These are phyloP conservation scores for Antechinus flavipes DNA, from an alignment of 2,113 vertebrate genomes.

Conservation along the genomic window DNA sequence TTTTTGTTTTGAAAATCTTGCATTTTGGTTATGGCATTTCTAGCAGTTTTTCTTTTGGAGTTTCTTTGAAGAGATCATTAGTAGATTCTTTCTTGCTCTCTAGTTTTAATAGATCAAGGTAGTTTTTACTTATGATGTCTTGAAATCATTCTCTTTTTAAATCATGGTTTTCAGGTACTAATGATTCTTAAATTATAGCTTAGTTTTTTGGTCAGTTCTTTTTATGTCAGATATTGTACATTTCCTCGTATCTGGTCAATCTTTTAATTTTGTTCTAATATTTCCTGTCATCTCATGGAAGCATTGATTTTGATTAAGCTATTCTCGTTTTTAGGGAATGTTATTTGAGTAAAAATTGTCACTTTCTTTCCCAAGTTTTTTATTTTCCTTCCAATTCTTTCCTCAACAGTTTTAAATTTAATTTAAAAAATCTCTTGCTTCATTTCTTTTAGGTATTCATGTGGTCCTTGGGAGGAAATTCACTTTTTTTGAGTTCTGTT, in stretches of 20 bases:
- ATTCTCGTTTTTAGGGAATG: background rate
- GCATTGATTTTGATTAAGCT: background rate
- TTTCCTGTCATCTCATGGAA: background rate
- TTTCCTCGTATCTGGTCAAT: background rate
- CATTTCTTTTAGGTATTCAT: background rate
- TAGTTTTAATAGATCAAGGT: background rate
- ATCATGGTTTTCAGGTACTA: background rate
- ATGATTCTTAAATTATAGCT: background rate
- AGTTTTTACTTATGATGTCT: background rate
- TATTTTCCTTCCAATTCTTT: background rate
- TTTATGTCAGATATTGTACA: background rate
- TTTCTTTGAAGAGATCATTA: background rate
- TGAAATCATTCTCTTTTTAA: background rate
- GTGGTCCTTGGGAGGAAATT: background rate
- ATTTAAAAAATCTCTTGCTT: background rate
- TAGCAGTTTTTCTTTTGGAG: background rate
- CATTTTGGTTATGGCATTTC: background rate
- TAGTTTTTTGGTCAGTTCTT: background rate
- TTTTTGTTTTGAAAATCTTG: background rate
- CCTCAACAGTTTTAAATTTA: background rate
- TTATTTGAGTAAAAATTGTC: background rate
- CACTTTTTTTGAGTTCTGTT: background rate
- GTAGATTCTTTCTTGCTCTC: background rate
- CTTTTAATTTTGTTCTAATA: background rate
- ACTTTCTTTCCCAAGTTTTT: background rate